phyloP scores from a whole-genome alignment of 2,888 invertebrate genomes.

The Sesia bembeciformis region DNA sequence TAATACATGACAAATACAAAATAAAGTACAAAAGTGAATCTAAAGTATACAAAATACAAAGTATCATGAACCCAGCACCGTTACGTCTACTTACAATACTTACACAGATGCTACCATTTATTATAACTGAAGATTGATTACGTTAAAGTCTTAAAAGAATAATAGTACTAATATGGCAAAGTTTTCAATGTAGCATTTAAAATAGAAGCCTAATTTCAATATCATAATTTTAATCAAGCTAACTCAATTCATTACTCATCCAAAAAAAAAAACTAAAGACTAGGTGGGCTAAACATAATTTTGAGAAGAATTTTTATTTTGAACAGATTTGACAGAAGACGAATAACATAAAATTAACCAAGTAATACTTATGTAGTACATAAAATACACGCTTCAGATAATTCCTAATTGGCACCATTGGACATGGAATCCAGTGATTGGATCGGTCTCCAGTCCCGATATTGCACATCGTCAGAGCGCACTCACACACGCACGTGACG shows the following conservation, averaged over 20 bases:
- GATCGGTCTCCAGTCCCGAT: constrained; percentile 12
- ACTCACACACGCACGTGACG: not conserved
- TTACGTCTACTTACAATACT: constrained; percentile 66
- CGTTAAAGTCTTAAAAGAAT: constrained; percentile 62
- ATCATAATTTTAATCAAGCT: constrained; percentile 42
- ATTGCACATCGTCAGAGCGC: constrained; percentile 13
- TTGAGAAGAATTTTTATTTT: constrained; percentile 24
- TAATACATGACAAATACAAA: constrained; percentile 59
- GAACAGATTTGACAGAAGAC: not conserved
- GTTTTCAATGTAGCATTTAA: constrained; percentile 72
- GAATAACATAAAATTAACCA: not conserved
- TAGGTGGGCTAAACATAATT: constrained; percentile 67
- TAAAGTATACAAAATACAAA: constrained; percentile 60
- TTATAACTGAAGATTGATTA: constrained; percentile 48
- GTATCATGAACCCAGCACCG: constrained; percentile 71
- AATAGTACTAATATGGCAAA: constrained; percentile 73
- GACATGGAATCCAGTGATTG: constrained; percentile 5
- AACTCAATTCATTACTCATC: constrained; percentile 36
- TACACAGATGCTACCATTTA: constrained; percentile 53
- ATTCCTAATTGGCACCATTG: constrained; percentile 35
- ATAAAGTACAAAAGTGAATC: constrained; percentile 60
- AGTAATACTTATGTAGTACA: constrained; percentile 3
- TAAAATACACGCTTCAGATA: constrained; percentile 12
- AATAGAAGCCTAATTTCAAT: constrained; percentile 54
- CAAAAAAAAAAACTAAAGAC: constrained; percentile 58